Percentiles rank a stretch among this genome's conserved stretches.
These are phyloP conservation scores for Caenorhabditis imperialis DNA, from an alignment of 2,888 invertebrate genomes.

Conservation along the genomic window DNA sequence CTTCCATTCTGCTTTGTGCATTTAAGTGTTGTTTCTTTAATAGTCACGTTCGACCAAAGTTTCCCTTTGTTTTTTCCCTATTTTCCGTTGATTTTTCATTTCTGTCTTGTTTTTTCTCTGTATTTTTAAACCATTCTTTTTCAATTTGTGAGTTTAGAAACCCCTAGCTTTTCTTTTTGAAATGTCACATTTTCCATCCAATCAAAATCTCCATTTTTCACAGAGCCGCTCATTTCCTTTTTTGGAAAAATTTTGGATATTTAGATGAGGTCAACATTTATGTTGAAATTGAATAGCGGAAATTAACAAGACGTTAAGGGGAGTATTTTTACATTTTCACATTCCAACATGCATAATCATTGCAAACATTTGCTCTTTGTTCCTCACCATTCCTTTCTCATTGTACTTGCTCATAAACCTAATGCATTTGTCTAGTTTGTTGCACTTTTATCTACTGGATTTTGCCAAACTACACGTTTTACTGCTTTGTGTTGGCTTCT, in stretches of 20 bases:
- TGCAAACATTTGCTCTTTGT: constrained; percentile 34
- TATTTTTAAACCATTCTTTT: background rate
- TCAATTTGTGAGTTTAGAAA: no score
- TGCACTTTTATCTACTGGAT: constrained; percentile 27
- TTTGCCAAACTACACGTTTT: constrained; percentile 32
- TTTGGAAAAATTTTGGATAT: background rate
- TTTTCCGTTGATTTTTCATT: no score
- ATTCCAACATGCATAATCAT: constrained; percentile 1
- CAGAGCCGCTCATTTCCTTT: no score
- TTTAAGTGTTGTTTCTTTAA: background rate
- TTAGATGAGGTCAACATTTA: constrained; percentile 6
- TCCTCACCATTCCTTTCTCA: constrained; percentile 13
- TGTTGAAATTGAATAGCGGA: constrained; percentile 30
- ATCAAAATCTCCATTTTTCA: no score
- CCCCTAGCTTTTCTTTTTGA: no score
- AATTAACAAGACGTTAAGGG: no score
- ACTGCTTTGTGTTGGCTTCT: no score
- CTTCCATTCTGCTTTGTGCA: constrained; percentile 1
- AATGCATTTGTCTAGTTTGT: constrained; percentile 33
- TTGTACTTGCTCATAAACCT: constrained; percentile 26
- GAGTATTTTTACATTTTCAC: no score
- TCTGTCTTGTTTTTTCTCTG: background rate
- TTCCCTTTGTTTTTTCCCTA: background rate
- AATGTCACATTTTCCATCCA: no score
- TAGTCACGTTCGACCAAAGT: no score